phyloP scores from a whole-genome alignment of 2,888 invertebrate genomes.

The Dasysyrphus tricinctus region DNA sequence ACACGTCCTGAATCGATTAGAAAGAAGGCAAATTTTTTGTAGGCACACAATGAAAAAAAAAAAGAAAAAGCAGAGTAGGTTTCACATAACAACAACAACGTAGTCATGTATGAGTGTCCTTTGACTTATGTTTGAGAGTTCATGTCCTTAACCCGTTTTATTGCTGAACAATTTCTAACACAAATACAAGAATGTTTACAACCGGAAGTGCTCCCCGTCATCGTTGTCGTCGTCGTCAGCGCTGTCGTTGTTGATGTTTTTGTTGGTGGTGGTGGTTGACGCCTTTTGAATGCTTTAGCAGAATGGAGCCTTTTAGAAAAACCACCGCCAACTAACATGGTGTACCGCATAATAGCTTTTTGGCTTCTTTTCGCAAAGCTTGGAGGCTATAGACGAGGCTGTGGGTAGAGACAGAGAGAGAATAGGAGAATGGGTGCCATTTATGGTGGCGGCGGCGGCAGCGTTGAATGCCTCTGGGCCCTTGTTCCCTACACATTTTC shows the following conservation, averaged over 20 bases:
- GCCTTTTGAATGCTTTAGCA: slow-evolving; percentile 37
- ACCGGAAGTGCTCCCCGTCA: slow-evolving; percentile 31
- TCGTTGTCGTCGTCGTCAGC: not conserved
- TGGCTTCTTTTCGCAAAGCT: slow-evolving; percentile 39
- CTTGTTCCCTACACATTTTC: slow-evolving; percentile 11
- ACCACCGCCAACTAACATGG: slow-evolving; percentile 61
- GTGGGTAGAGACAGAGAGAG: slow-evolving; percentile 12
- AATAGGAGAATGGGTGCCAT: slow-evolving; percentile 17
- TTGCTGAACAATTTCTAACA: slow-evolving; percentile 44
- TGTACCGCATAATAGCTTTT: slow-evolving; percentile 62
- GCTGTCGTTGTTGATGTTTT: not conserved
- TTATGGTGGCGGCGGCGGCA: slow-evolving; percentile 12
- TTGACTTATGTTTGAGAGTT: slow-evolving; percentile 55
- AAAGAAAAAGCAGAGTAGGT: not conserved
- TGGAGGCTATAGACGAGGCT: slow-evolving; percentile 11
- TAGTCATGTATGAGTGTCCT: slow-evolving; percentile 16
- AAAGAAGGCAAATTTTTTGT: slow-evolving; percentile 38
- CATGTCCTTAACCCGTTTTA: slow-evolving; percentile 66
- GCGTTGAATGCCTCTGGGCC: slow-evolving; percentile 28
- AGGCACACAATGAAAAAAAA: not conserved
- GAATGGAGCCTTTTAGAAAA: slow-evolving; percentile 44
- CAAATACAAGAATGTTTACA: slow-evolving; percentile 38
- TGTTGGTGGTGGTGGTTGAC: slow-evolving; percentile 18
- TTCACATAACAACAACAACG: not conserved
- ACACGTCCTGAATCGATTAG: slow-evolving; percentile 65